phyloP scores from a whole-genome alignment of 2,113 vertebrate species.

The Hippocampus barbouri region DNA sequence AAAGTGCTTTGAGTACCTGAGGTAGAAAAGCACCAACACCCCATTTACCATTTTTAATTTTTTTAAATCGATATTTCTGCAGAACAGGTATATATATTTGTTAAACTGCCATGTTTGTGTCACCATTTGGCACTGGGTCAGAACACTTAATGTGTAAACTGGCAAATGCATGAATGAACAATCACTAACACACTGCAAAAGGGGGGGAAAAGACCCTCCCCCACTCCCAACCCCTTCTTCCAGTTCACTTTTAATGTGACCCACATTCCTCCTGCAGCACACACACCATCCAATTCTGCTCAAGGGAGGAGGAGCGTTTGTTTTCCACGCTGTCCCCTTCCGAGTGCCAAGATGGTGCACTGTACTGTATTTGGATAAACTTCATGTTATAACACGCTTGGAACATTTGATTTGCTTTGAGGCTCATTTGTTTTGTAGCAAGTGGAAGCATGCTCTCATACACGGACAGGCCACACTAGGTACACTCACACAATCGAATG shows the following conservation, averaged over 20 bases:
- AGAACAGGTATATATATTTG: background rate
- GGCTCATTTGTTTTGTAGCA: background rate
- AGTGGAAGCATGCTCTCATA: background rate
- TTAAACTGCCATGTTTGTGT: background rate
- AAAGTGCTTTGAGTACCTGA: too few species aligned
- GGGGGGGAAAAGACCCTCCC: conserved; percentile 19
- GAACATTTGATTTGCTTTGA: background rate
- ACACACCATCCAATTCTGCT: conserved; percentile 8
- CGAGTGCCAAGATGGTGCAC: background rate
- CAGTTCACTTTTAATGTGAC: conserved; percentile 30
- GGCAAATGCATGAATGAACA: conserved; percentile 16
- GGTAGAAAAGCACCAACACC: too few species aligned
- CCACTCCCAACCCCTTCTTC: conserved; percentile 7
- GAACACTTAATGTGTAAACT: background rate
- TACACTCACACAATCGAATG: background rate
- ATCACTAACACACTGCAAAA: conserved; percentile 4
- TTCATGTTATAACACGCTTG: conserved; percentile 1
- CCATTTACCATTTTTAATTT: background rate
- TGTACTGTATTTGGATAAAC: background rate
- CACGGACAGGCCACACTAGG: background rate
- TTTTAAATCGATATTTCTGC: background rate
- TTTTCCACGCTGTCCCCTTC: background rate
- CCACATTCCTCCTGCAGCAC: conserved; percentile 39
- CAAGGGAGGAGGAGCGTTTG: background rate
- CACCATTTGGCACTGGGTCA: background rate